These are phyloP conservation scores for Callipepla squamata DNA, from an alignment of 2,113 vertebrate genomes.

Conservation along the genomic window DNA sequence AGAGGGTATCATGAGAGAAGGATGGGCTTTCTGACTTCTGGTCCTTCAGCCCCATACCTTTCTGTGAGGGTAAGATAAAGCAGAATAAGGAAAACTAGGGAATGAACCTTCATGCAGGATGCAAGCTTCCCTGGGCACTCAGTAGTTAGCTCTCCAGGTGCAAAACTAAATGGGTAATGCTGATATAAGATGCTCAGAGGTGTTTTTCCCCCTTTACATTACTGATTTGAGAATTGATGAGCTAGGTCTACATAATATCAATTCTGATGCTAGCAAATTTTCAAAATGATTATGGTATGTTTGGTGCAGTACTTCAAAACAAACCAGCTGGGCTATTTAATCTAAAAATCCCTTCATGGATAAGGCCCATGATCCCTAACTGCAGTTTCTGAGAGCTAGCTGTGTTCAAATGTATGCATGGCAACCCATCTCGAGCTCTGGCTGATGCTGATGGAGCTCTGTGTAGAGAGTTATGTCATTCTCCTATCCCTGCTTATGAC, in stretches of 20 bases:
- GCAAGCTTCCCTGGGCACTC: background rate
- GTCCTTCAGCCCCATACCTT: background rate
- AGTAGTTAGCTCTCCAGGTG: background rate
- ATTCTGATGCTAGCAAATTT: background rate
- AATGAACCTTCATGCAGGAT: background rate
- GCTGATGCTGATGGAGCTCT: conserved; percentile 7
- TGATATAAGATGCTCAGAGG: background rate
- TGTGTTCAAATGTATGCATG: background rate
- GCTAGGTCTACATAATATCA: background rate
- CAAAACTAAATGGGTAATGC: background rate
- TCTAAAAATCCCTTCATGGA: background rate
- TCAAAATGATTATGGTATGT: background rate
- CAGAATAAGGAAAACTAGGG: background rate
- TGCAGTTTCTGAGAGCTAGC: background rate
- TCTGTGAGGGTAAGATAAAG: background rate
- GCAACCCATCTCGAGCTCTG: background rate
- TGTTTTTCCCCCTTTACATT: background rate
- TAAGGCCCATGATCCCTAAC: conserved; percentile 6
- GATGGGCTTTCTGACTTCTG: background rate
- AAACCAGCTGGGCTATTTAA: background rate
- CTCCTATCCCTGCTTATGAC: background rate
- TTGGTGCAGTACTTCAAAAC: background rate
- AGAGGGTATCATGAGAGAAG: background rate
- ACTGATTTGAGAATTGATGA: background rate
- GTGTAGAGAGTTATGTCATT: background rate